phyloP scores from a whole-genome alignment of 1,140 invertebrate genomes.

The Drosophila fuyamai region DNA sequence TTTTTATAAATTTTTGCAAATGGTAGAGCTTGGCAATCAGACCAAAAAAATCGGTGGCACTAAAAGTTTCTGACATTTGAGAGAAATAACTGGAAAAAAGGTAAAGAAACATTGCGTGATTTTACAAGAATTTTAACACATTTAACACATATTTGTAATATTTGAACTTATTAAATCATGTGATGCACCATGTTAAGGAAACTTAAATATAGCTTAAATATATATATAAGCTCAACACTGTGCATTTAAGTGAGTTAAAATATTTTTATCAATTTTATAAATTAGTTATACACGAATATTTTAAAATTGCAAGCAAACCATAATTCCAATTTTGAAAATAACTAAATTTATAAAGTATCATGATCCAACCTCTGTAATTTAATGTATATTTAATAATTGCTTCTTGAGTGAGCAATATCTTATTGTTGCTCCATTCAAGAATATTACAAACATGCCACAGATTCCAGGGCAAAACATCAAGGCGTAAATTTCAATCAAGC shows the following conservation, averaged over 20 bases:
- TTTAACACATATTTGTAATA: no score
- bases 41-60: conserved; percentile 27
- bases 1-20: conserved; percentile 45
- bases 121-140: no score
- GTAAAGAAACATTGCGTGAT: no score
- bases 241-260: no score
- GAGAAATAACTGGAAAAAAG: not conserved
- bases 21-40: conserved; percentile 6
- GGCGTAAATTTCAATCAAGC: conserved; percentile 75
- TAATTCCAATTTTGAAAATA: no score
- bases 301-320: no score
- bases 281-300: no score
- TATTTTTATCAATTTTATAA: no score
- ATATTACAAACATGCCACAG: conserved; percentile 31
- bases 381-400: conserved; percentile 3
- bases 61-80: conserved; percentile 31
- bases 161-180: no score
- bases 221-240: no score
- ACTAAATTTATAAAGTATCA: not conserved
- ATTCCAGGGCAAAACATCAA: conserved; percentile 44
- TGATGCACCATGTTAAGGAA: no score
- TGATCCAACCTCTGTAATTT: not conserved
- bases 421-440: conserved; percentile 9
- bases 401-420: conserved; percentile 18
- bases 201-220: no score